These are phyloP conservation scores for Sebastes vulpes DNA, from an alignment of 2,797 vertebrate genomes.

Conservation along the genomic window DNA sequence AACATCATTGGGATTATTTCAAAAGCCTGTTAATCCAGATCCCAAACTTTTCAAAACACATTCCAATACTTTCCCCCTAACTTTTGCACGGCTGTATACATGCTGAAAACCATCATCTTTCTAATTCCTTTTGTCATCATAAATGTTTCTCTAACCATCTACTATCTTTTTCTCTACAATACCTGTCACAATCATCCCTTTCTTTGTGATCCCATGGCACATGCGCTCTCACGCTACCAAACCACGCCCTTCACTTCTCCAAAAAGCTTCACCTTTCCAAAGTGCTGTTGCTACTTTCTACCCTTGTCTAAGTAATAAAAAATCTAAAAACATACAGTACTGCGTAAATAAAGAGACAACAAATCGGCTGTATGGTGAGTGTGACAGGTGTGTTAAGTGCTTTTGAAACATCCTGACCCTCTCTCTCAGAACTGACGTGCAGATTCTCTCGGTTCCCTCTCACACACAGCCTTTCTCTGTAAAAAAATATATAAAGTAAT, in stretches of 20 bases:
- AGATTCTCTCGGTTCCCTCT: constrained; percentile 65
- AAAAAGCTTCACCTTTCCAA: constrained; percentile 83
- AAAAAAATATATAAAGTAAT: constrained; percentile 83
- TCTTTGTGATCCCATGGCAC: constrained; percentile 86
- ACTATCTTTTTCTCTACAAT: constrained; percentile 76
- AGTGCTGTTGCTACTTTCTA: constrained; percentile 89
- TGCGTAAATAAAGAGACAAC: constrained; percentile 90
- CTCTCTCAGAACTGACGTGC: constrained; percentile 50
- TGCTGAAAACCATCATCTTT: constrained; percentile 18
- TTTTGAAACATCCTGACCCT: constrained; percentile 73
- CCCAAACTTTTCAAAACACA: constrained; percentile 44
- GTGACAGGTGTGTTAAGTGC: constrained; percentile 88
- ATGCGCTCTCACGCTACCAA: constrained; percentile 55
- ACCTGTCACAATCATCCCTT: constrained; percentile 90
- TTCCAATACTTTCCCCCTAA: constrained; percentile 45
- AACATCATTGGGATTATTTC: constrained; percentile 46
- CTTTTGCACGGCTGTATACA: constrained; percentile 17
- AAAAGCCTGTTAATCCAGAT: constrained; percentile 14
- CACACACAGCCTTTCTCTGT: constrained; percentile 60
- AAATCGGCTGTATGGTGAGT: constrained; percentile 86
- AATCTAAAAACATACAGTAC: constrained; percentile 94
- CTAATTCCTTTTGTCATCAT: constrained; percentile 13
- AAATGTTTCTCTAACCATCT: constrained; percentile 5
- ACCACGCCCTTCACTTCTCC: constrained; percentile 49
- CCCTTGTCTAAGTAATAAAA: constrained; percentile 29